These are phyloP conservation scores for Alentia gelatinosa DNA, from an alignment of 2,888 invertebrate species.

Conservation along the genomic window DNA sequence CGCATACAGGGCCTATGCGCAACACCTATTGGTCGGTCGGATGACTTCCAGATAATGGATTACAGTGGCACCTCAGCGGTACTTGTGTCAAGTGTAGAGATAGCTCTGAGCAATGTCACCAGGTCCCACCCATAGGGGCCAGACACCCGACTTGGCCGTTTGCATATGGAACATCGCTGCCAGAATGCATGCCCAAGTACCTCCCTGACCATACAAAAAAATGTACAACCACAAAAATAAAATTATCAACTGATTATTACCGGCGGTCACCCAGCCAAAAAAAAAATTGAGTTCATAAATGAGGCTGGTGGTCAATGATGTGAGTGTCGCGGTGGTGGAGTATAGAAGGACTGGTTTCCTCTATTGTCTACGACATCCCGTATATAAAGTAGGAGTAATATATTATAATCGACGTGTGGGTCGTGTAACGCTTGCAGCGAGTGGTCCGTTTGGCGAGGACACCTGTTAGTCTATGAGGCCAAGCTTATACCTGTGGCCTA, in stretches of 20 bases:
- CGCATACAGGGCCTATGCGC: no score
- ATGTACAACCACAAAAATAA: not conserved
- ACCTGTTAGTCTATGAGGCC: conserved; percentile 31
- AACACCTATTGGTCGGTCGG: no score
- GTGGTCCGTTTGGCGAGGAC: not conserved
- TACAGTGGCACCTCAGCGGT: no score
- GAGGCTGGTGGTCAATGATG: not conserved
- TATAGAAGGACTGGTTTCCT: not conserved
- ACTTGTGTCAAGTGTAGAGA: not conserved
- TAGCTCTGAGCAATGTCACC: not conserved
- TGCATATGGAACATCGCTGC: not conserved
- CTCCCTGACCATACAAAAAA: not conserved
- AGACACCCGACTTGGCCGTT: not conserved
- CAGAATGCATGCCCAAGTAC: not conserved
- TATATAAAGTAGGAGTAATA: conserved; percentile 42
- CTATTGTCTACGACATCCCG: not conserved
- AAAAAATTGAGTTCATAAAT: not conserved
- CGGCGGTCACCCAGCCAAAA: no score
- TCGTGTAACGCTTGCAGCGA: not conserved
- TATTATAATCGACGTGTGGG: conserved; percentile 19
- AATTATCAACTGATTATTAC: no score
- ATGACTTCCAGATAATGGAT: no score
- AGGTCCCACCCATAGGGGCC: not conserved
- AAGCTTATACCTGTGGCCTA: not conserved
- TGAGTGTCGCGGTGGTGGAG: not conserved